phyloP scores from a whole-genome alignment of 2,113 vertebrate genomes.

The Rhinoptilus africanus region DNA sequence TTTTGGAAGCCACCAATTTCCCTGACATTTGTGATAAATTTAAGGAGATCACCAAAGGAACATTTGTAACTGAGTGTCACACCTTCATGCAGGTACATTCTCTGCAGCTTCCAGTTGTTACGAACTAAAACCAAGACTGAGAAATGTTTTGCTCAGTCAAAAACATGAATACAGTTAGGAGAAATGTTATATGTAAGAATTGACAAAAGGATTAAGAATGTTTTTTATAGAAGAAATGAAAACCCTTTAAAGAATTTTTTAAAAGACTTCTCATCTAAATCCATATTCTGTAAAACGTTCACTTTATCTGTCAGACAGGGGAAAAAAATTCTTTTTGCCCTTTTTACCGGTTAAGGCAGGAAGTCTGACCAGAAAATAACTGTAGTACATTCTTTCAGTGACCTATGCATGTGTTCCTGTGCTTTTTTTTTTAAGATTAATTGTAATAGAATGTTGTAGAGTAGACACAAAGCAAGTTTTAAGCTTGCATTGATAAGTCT shows the following conservation, averaged over 20 bases:
- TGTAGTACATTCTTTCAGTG: neutral
- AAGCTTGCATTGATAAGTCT: neutral
- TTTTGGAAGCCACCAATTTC: conserved; percentile 84
- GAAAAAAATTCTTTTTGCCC: neutral
- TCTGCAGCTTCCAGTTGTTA: neutral
- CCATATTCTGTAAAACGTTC: neutral
- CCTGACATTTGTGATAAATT: conserved; percentile 90
- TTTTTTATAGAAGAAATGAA: neutral
- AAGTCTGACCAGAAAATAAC: neutral
- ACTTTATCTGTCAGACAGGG: neutral
- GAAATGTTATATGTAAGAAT: neutral
- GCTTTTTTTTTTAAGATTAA: neutral
- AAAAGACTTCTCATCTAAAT: neutral
- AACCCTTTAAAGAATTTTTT: neutral
- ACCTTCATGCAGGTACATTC: conserved; percentile 87
- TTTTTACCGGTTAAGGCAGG: neutral
- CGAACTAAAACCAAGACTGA: neutral
- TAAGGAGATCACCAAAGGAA: conserved; percentile 86
- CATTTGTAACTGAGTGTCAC: conserved; percentile 88
- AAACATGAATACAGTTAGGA: neutral
- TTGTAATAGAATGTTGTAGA: neutral
- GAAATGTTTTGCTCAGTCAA: neutral
- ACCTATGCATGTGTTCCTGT: neutral
- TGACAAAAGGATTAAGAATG: neutral
- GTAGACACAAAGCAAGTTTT: neutral